Evolutionary conservation across 2,888 invertebrate genomes (phyloP), one percentile per base, ranked within the genome.

Genomic region (Sarcophaga carnaria): DNA sequence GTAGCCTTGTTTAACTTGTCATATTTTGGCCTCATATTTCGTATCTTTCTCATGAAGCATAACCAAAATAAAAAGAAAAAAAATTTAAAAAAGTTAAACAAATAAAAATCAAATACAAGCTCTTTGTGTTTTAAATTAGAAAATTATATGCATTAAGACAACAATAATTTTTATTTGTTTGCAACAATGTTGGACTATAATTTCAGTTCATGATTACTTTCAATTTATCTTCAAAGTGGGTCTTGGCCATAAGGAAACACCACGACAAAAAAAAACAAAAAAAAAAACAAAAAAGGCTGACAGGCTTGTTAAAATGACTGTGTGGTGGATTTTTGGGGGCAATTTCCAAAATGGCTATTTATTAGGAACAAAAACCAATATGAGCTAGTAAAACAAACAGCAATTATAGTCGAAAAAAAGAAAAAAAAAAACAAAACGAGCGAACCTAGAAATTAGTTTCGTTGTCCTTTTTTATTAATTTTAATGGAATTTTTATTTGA

Each of bases 181-280:
- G 70, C 75, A 83, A 80, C 79, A 76, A 77, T 67, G 72, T 79
- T 64, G 72, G 25, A 67, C 83, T 83, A 86, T 79, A 85, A 85
- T 85, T 85, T 85, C 54, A 37, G 2, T 64, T 69, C 81, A 81
- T 78, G 81, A 85, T 86, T 86, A 76, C 82, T 82, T 79, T 74
- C 85, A 82, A 86, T 86, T 86, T 86, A 60, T 83, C 76, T 67
- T 66, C 60, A 60, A 80, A 75, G 63, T 75, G 63, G 74, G 77
- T 37, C 66, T 76, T 37, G n/a, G 37, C 22, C 20, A 12, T 20
- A 3, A n/a, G 47, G 12, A 14, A 45, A n/a, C 12, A 67, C 1
- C 2, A 20, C n/a, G 5, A 4, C 10, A 70, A 49, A 49, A 70
- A 12, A 49, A 8, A 27, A 17, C n/a, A 11, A 27, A 54, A 2